Base-by-base conservation (phyloP, 1,140 invertebrate genomes). In the Berghia stephanieae region DNA sequence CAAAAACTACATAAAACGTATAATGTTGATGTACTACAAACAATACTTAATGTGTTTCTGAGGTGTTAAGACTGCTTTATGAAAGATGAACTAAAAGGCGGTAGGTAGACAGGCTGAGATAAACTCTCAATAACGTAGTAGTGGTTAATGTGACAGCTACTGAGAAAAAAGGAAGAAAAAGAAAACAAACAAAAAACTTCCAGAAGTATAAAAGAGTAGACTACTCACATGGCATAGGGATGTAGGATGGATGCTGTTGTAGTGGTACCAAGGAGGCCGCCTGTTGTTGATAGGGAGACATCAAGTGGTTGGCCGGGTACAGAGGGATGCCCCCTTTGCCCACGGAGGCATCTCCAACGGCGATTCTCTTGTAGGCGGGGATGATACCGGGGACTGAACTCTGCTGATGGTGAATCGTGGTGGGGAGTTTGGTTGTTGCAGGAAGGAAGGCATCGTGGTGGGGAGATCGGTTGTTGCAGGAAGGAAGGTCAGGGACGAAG, bases 271-370 rank as follows among this genome's bases (percentile, higher is more conserved):
- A 79, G 16, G 85, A 83, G 90, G 89, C 87, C n/a, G n/a, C n/a
- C n/a, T n/a, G n/a, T 77, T 90, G 96, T 90, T 98, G 96, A 91
- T 97, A 97, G 85, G 95, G 95, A 83, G 94, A 94, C 42, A 87
- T 85, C 63, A 80, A 85, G 79, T 87, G 84, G 87, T 92, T 93
- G 84, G 95, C 96, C 91, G 97, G 96, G 92, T 97, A 98, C 83
- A 98, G 95, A 83, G 96, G 96, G 89, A 98, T 93, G 83, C 96
- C 96, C 87, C 95, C 96, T 91, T 98, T 98, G 83, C 96, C 96
- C 87, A 95, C 96, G 91, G 98, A 98, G 44, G 43, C 69, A 78
- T 86, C 85, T n/a, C 84, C 82, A 60, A 91, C 79, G 70, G 95
- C 95, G 84, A 96, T 94, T 86, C 96, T 93, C 91, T 96, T 94